Percentiles rank a stretch among this genome's conserved stretches.
Conservation (phyloP, 2,888 invertebrate species). For the Scaptomyza tumidula region DNA sequence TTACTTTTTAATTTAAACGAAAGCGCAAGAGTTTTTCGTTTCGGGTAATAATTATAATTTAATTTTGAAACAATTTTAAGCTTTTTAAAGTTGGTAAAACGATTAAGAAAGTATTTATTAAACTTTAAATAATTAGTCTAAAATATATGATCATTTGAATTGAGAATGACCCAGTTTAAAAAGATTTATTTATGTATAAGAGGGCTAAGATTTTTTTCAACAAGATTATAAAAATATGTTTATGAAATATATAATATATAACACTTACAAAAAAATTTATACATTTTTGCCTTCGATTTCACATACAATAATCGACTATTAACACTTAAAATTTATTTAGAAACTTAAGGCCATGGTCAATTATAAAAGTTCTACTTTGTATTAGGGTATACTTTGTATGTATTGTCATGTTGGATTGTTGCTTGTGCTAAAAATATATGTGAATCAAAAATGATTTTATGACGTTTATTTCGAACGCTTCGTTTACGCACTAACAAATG, state of each 20-base stretch:
- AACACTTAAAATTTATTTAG: neutral
- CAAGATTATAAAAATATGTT: neutral
- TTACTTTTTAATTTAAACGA: conserved; percentile 12
- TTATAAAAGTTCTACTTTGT: neutral
- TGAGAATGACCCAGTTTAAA: too few species aligned
- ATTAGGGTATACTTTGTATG: neutral
- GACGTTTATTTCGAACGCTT: conserved; percentile 52
- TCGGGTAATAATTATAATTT: neutral
- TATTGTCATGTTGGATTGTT: conserved; percentile 8
- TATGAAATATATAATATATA: neutral
- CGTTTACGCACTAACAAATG: conserved; percentile 67
- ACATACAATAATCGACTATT: neutral
- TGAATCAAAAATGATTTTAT: conserved; percentile 36
- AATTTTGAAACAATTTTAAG: conserved; percentile 15
- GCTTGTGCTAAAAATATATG: conserved; percentile 60
- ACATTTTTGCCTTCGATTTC: neutral
- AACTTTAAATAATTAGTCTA: neutral
- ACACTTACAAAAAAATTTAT: neutral
- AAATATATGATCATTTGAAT: too few species aligned
- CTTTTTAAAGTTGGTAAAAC: neutral
- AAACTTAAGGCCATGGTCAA: neutral
- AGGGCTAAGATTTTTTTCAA: too few species aligned
- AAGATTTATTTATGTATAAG: neutral
- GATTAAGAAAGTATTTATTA: neutral
- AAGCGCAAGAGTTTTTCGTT: neutral